Evolutionary conservation across 1,140 invertebrate genomes (phyloP), one percentile per base, ranked within the genome.

Genomic region (Caenorhabditis elegans): DNA sequence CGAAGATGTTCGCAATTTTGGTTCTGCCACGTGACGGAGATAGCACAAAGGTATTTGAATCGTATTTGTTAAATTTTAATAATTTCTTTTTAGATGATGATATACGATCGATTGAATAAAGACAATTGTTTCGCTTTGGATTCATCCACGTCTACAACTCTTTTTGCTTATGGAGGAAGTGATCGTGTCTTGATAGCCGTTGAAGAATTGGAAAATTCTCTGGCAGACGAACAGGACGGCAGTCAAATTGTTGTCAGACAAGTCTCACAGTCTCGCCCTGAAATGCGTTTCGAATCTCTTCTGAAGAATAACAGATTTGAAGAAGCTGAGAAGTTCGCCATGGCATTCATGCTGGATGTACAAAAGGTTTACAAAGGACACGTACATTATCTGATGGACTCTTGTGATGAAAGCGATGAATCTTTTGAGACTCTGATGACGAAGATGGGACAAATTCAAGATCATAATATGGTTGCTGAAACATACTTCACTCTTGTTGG

Each of bases 221-320:
- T 2, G 2, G 5, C 3, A n/a, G 34, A 19, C 19, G 13, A 8
- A 0, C 3, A 13, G 17, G 55, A 65, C 15, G 17, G 17, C 17
- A 70, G 34, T 39, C 10, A 28, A 24, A 70, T 70, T 10, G 26
- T 31, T 70, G n/a, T 70, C 22, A 31, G 60, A 0, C 60, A 70
- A 31, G 34, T 70, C 5, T 70, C 60, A 8, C 60, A 70, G 19
- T 70, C 60, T 34, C 34, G 60, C 1, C 60, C 60, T 8, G 60
- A 70, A 43, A 70, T 70, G 60, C 60, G 60, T 22, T 70, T 70
- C 34, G 60, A 70, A n/a, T 70, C 60, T 1, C 34, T 70, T 36
- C 34, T 70, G 11, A 70, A 70, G n/a, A 70, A 70, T 13, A 70
- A 70, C 17, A 31, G 60, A 22, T 70, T 70, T n/a, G 60, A 43